Conservation (phyloP, 2,888 invertebrate species). For the Chloroclystis v-ata region DNA sequence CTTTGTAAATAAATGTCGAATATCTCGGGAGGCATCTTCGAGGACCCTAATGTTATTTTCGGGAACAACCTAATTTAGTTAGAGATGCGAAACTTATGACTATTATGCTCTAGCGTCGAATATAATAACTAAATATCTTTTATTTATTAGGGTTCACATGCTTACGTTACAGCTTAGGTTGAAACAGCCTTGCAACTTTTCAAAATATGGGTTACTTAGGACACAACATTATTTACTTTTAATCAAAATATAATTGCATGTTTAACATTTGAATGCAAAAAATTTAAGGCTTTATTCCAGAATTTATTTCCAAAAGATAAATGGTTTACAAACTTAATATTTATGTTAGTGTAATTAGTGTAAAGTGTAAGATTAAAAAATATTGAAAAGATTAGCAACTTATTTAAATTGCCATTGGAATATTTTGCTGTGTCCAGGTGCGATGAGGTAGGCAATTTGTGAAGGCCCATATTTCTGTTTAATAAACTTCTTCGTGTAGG, state of each 20-base stretch:
- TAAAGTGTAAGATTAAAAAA: not conserved
- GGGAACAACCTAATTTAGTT: conserved; percentile 9
- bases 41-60: not conserved
- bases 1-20: not conserved
- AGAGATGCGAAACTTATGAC: conserved; percentile 18
- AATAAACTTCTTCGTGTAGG: conserved; percentile 25
- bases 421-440: conserved; percentile 9
- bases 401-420: not conserved
- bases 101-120: conserved; percentile 13
- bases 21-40: conserved; percentile 1
- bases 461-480: conserved; percentile 23
- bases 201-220: too few relatives aligned
- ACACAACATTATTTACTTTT: too few relatives aligned
- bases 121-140: conserved; percentile 18
- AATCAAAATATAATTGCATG: too few relatives aligned
- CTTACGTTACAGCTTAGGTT: not conserved
- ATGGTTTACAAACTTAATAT: too few relatives aligned
- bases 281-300: too few relatives aligned
- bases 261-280: too few relatives aligned
- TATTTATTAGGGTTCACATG: conserved; percentile 19
- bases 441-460: conserved; percentile 21
- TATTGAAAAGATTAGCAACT: too few relatives aligned
- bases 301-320: too few relatives aligned
- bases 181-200: not conserved
- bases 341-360: too few relatives aligned